Conservation (phyloP, 1,140 invertebrate genomes). For the Pachyrhynchus sulphureomaculatus region DNA sequence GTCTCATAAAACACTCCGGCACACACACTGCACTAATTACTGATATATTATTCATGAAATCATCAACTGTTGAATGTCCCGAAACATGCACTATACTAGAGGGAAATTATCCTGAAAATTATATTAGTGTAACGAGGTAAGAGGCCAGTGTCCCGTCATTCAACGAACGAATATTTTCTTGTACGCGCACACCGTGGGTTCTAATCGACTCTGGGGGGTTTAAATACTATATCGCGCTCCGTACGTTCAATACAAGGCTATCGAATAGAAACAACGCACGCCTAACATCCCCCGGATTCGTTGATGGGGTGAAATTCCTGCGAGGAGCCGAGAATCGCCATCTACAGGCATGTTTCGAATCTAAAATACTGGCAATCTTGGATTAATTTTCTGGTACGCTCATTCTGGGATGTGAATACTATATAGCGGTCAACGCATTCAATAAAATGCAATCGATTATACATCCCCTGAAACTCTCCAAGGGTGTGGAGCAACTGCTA, state of each 20-base stretch:
- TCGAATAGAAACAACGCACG: constrained; percentile 36
- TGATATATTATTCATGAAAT: constrained; percentile 41
- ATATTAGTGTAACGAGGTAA: constrained; percentile 9
- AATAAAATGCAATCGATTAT: too few relatives aligned
- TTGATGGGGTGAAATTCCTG: constrained; percentile 10
- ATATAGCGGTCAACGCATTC: too few relatives aligned
- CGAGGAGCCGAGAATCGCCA: neutral
- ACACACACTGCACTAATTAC: constrained; percentile 40
- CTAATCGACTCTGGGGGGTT: constrained; percentile 37
- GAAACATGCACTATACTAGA: neutral
- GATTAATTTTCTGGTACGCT: too few relatives aligned
- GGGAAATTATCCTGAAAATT: neutral
- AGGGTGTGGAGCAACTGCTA: too few relatives aligned
- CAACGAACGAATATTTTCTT: constrained; percentile 19
- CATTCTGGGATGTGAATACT: too few relatives aligned
- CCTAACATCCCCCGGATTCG: constrained; percentile 15
- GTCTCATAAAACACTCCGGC: constrained; percentile 40
- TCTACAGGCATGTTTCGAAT: too few relatives aligned
- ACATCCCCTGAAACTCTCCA: too few relatives aligned
- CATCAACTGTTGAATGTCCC: constrained; percentile 42
- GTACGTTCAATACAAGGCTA: constrained; percentile 42
- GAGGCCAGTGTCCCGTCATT: constrained; percentile 12
- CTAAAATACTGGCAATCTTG: too few relatives aligned
- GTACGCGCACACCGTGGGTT: constrained; percentile 31
- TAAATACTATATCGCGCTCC: constrained; percentile 37